Conservation (phyloP, 2,888 invertebrate species). For the Arrhopalites spinosus region DNA sequence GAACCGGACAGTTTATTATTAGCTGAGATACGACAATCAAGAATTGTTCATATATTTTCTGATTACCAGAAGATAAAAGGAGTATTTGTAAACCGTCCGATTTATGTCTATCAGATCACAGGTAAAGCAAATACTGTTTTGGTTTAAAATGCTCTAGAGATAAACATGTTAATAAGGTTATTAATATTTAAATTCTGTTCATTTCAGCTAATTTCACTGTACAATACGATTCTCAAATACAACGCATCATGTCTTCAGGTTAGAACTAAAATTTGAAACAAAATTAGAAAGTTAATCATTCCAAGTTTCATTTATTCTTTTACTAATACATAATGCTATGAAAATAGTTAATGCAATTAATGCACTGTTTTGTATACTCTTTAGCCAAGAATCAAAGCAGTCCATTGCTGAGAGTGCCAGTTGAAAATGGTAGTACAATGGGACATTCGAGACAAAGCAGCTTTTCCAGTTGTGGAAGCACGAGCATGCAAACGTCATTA, state of each 20-base stretch:
- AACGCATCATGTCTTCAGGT: conserved; percentile 51
- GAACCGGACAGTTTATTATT: conserved; percentile 56
- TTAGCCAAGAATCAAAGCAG: conserved; percentile 52
- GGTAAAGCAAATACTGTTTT: not conserved
- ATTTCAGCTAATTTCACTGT: too few relatives aligned
- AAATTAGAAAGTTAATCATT: too few relatives aligned
- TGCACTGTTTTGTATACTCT: too few relatives aligned
- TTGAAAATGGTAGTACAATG: conserved; percentile 32
- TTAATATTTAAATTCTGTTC: not conserved
- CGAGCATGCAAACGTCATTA: conserved; percentile 38
- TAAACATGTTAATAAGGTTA: too few relatives aligned
- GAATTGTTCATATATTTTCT: conserved; percentile 49
- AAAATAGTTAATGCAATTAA: too few relatives aligned
- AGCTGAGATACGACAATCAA: conserved; percentile 53
- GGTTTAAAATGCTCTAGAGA: too few relatives aligned
- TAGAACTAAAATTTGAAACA: conserved; percentile 52
- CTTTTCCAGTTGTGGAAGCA: conserved; percentile 51
- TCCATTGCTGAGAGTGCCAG: conserved; percentile 46
- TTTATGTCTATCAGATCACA: conserved; percentile 53
- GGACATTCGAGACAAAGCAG: conserved; percentile 55
- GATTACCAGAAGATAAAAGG: conserved; percentile 52
- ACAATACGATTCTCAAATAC: conserved; percentile 54
- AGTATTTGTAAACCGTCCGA: conserved; percentile 44
- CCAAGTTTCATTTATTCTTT: too few relatives aligned
- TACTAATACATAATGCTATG: too few relatives aligned